A percentile compares a stretch with the other conserved stretches of the same genome.
phyloP scores from a whole-genome alignment of 2,113 vertebrate genomes.

The Nothocercus nigrocapillus region DNA sequence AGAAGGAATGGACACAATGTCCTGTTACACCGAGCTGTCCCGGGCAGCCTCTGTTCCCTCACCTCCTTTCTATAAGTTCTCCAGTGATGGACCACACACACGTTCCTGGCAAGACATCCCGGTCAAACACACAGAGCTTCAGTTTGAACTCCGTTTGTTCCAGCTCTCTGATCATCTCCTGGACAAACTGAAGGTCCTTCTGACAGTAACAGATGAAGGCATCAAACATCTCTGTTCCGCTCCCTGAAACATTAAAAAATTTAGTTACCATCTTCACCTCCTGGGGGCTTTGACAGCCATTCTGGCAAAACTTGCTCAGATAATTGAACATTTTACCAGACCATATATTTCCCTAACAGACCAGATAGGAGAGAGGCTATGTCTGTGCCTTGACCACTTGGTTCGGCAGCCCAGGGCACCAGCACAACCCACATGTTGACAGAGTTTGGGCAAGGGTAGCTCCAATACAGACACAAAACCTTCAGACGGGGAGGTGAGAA shows the following conservation, averaged over 20 bases:
- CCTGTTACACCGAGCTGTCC: neutral
- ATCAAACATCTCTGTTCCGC: slow-evolving; percentile 87
- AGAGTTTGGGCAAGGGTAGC: neutral
- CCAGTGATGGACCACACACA: slow-evolving; percentile 96
- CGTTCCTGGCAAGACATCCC: slow-evolving; percentile 93
- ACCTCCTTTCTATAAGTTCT: slow-evolving; percentile 96
- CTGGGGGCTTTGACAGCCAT: neutral
- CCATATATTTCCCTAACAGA: neutral
- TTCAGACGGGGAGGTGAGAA: neutral
- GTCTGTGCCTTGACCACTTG: neutral
- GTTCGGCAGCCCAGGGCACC: neutral
- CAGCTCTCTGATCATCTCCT: slow-evolving; percentile 93
- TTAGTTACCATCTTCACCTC: neutral
- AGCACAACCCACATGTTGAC: neutral
- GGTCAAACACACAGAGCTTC: slow-evolving; percentile 95
- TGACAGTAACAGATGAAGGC: slow-evolving; percentile 98
- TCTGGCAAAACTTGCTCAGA: neutral
- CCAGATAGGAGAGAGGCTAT: neutral
- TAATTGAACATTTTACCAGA: neutral
- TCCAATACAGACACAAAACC: neutral
- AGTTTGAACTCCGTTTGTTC: slow-evolving; percentile 88
- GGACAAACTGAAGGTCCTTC: slow-evolving; percentile 91
- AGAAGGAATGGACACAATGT: neutral
- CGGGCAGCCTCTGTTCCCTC: neutral
- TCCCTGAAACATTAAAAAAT: slow-evolving; percentile 71